A percentile compares a stretch with the other conserved stretches of the same genome.
phyloP scores from a whole-genome alignment of 2,888 invertebrate genomes.

The Pediacus dermestoides region DNA sequence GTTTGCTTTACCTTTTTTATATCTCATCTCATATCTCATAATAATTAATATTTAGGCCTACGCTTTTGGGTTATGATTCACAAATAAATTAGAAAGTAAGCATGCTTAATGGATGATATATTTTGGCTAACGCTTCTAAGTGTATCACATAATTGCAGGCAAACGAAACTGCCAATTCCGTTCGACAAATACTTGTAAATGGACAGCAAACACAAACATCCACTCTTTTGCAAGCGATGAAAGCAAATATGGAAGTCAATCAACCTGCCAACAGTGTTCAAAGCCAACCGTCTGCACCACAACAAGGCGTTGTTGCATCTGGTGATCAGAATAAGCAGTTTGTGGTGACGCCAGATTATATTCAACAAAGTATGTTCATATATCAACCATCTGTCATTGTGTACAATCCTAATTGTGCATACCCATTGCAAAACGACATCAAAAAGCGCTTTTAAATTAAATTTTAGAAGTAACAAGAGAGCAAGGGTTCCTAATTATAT shows the following conservation, averaged over 20 bases:
- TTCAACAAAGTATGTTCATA: slow-evolving; percentile 82
- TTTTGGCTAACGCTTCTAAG: no score
- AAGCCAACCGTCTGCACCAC: slow-evolving; percentile 7
- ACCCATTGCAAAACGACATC: slow-evolving; percentile 51
- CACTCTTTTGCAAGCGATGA: slow-evolving; percentile 45
- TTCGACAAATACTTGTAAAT: slow-evolving; percentile 45
- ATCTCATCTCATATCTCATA: no score
- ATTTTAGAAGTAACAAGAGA: slow-evolving; percentile 19
- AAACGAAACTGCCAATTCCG: slow-evolving; percentile 17
- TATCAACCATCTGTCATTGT: slow-evolving; percentile 50
- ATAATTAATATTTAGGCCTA: no score
- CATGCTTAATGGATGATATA: no score
- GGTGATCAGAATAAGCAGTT: slow-evolving; percentile 60
- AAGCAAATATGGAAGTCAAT: slow-evolving; percentile 39
- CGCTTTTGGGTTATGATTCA: no score
- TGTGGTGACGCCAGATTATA: slow-evolving; percentile 86
- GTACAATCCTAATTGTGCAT: slow-evolving; percentile 49
- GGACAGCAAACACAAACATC: slow-evolving; percentile 47
- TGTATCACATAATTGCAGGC: slow-evolving; percentile 20
- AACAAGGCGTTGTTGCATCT: slow-evolving; percentile 37
- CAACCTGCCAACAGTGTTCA: slow-evolving; percentile 17
- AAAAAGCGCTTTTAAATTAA: slow-evolving; percentile 29
- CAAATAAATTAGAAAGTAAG: no score
- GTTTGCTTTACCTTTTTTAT: no score
- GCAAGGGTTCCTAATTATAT: slow-evolving; percentile 32